A percentile compares a stretch with the other conserved stretches of the same genome.
Evolutionary conservation across 2,888 invertebrate genomes (phyloP).

Genomic region (Drosophila mulleri): DNA sequence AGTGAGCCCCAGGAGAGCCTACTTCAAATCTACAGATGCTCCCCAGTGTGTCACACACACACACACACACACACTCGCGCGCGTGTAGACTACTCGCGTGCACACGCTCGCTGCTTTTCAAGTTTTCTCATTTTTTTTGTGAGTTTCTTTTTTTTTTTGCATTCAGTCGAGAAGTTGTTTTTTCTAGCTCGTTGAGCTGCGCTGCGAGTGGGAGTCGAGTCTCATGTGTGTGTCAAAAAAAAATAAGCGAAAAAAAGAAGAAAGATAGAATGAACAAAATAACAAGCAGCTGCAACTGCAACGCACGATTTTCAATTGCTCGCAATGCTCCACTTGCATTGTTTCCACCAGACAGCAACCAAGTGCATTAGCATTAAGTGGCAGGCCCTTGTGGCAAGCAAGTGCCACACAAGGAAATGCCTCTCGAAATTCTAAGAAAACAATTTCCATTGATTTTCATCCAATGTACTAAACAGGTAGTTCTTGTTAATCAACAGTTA

Average conservation of each 20-base stretch:
- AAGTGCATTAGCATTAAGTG: conserved; percentile 23
- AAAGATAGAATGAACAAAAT: neutral
- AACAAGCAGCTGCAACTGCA: conserved; percentile 29
- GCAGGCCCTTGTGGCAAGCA: neutral
- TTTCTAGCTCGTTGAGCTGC: conserved; percentile 46
- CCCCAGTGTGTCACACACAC: conserved; percentile 53
- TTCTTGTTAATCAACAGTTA: neutral
- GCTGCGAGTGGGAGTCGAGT: conserved; percentile 23
- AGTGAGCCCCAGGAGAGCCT: conserved; percentile 69
- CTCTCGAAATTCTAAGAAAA: neutral
- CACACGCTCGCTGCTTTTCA: conserved; percentile 18
- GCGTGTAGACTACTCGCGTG: neutral
- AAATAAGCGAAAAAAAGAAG: neutral
- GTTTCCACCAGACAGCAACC: conserved; percentile 18
- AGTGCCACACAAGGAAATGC: neutral
- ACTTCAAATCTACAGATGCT: conserved; percentile 73
- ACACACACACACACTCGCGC: neutral
- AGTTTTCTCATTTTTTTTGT: conserved; percentile 20
- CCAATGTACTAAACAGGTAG: neutral
- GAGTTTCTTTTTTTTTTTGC: conserved; percentile 48
- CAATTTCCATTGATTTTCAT: neutral
- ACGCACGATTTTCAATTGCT: conserved; percentile 31
- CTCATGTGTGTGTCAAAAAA: conserved; percentile 70
- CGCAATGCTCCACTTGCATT: conserved; percentile 30
- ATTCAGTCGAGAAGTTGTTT: conserved; percentile 63